Base-by-base conservation (phyloP, 2,888 invertebrate genomes). In the Bellardia bayeri region DNA sequence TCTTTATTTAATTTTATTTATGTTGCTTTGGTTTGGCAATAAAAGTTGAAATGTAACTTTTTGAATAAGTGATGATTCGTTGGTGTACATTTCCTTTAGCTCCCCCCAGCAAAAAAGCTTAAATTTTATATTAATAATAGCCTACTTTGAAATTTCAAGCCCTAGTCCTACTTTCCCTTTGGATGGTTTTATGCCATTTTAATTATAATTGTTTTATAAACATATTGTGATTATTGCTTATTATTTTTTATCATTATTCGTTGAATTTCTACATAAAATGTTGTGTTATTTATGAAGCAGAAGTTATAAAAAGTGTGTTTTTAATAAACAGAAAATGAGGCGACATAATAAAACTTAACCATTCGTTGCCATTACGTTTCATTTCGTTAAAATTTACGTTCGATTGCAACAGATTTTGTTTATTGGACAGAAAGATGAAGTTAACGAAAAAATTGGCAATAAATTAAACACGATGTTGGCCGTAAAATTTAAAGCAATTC, bases 151-250 rank as follows among this genome's bases (percentile, higher is more conserved):
- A 76, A 30, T 16, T 40, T 11, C 33, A 16, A 13, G 23, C 23
- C 9, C 14, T 16, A 0, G 63, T 16, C 13, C 49, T 51, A 8
- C 51, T 51, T 72, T 42, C 2, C 13, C 13, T 40, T 37, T 51
- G 33, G 11, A 63, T 37, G 33, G 8, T 56, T 66, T 42, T 33
- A 66, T 74, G 74, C 58, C 74, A 11, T 66, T 74, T 66, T 82
- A 82, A 82, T 82, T 74, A 40, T 58, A 66, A 82, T 82, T 68
- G 51, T 40, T 68, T 30, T 40, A 58, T 58, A 63, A 58, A 54
- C 54, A 42, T 49, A n/a, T 69, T 83, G 51, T 76, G 71, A 33
- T 71, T 63, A 71, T 71, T 69, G 37, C 69, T 54, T 56, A 69
- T 83, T 69, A 63, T 69, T 72, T 72, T 74, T 30, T 9, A 79